Evolutionary conservation across 2,888 invertebrate species (phyloP).

Genomic region (Chalcis sispes): DNA sequence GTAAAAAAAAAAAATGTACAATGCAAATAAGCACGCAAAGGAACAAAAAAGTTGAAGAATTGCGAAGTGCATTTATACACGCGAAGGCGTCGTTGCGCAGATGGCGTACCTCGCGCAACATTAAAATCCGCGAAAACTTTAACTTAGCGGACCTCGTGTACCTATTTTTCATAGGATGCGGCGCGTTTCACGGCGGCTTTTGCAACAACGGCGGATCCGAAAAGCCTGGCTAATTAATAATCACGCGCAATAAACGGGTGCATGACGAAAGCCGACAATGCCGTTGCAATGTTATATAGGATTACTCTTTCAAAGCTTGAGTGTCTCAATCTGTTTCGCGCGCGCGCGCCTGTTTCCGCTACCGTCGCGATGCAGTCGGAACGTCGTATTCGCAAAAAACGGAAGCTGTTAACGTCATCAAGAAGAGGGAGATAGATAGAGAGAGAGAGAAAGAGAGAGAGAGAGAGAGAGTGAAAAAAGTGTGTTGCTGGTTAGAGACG

Average conservation of each 20-base stretch:
- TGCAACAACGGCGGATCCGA: conserved; percentile 36
- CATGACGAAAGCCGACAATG: conserved; percentile 5
- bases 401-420: too few species aligned
- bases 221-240: conserved; percentile 68
- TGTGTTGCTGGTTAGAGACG: too few species aligned
- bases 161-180: conserved; percentile 34
- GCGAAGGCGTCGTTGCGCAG: not conserved
- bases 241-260: conserved; percentile 58
- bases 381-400: too few species aligned
- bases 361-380: not conserved
- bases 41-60: too few species aligned
- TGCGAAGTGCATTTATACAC: not conserved
- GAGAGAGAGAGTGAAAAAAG: not conserved
- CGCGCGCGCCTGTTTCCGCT: not conserved
- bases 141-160: not conserved
- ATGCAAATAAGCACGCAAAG: too few species aligned
- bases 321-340: not conserved
- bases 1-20: too few species aligned
- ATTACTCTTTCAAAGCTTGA: not conserved
- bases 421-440: not conserved
- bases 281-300: not conserved
- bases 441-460: conserved; percentile 1
- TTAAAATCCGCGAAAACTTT: not conserved
- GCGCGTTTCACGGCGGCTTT: conserved; percentile 37
- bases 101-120: not conserved